Evolutionary conservation across 2,113 vertebrate genomes (phyloP).

Genomic region (Etia nguti): DNA sequence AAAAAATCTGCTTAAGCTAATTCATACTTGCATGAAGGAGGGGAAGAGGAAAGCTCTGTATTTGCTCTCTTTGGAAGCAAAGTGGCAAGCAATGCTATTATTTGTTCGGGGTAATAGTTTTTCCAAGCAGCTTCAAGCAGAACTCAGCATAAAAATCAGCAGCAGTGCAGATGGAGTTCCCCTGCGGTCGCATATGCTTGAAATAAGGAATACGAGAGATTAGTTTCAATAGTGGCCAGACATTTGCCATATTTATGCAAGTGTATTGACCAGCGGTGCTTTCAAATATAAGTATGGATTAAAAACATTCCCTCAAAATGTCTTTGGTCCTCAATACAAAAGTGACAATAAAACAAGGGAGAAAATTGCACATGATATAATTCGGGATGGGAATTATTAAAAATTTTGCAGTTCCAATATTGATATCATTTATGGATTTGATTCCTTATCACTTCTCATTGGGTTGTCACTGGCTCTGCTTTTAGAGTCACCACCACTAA

Average conservation of each 20-base stretch:
- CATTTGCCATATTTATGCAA: not conserved
- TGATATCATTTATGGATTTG: not conserved
- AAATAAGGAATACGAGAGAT: not conserved
- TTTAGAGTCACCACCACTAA: not conserved
- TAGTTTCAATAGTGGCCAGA: not conserved
- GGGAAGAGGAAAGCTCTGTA: not conserved
- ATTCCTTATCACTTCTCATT: not conserved
- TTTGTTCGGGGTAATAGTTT: conserved; percentile 43
- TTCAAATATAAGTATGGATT: not conserved
- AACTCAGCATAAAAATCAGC: conserved; percentile 6
- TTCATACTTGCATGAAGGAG: not conserved
- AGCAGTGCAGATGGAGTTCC: not conserved
- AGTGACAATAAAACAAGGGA: not conserved
- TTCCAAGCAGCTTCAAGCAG: conserved; percentile 8
- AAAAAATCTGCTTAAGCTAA: not conserved
- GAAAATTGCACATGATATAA: not conserved
- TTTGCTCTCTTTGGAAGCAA: conserved; percentile 27
- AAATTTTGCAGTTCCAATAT: not conserved
- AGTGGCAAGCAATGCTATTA: conserved; percentile 26
- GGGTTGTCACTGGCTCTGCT: not conserved
- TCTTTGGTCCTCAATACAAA: not conserved
- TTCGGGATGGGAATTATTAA: not conserved
- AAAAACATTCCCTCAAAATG: not conserved
- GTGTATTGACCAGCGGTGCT: not conserved
- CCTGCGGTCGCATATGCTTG: not conserved